These are phyloP conservation scores for Nothobranchius kuhntae DNA, from an alignment of 2,113 vertebrate genomes.

Conservation along the genomic window DNA sequence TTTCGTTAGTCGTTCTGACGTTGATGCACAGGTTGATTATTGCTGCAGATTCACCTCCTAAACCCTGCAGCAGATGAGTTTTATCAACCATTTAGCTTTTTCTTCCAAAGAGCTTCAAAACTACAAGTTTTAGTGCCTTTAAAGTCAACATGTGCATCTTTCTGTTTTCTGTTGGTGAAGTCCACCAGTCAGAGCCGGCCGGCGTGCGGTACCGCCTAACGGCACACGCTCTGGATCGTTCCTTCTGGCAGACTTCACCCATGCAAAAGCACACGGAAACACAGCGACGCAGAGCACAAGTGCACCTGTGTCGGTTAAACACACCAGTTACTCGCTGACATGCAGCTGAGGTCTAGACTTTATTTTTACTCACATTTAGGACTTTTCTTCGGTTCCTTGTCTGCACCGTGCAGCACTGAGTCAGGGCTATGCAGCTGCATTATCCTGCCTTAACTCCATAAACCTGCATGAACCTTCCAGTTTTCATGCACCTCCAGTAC, in stretches of 20 bases:
- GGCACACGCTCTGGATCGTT: neutral
- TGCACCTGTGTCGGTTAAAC: neutral
- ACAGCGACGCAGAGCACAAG: neutral
- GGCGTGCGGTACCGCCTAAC: neutral
- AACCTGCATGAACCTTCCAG: too few species aligned
- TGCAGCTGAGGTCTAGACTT: constrained; percentile 8
- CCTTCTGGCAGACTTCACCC: neutral
- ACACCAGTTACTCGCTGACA: neutral
- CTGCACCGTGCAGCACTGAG: too few species aligned
- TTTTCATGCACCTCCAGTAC: too few species aligned
- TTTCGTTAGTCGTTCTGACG: neutral
- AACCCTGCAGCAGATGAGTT: too few species aligned
- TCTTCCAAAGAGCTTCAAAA: too few species aligned
- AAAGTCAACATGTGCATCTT: constrained; percentile 13
- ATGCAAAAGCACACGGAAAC: neutral
- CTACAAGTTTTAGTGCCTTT: neutral
- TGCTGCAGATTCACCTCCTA: too few species aligned
- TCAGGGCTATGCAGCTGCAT: too few species aligned
- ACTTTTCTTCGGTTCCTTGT: too few species aligned
- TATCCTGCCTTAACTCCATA: too few species aligned
- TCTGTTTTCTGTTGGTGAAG: neutral
- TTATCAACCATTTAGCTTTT: too few species aligned
- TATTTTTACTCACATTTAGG: constrained; percentile 21
- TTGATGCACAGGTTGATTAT: constrained; percentile 30
- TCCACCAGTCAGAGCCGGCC: neutral